Percentiles rank a stretch among this genome's conserved stretches.
These are phyloP conservation scores for Anguilla pacifica DNA, from an alignment of 2,797 vertebrate genomes.

Conservation along the genomic window DNA sequence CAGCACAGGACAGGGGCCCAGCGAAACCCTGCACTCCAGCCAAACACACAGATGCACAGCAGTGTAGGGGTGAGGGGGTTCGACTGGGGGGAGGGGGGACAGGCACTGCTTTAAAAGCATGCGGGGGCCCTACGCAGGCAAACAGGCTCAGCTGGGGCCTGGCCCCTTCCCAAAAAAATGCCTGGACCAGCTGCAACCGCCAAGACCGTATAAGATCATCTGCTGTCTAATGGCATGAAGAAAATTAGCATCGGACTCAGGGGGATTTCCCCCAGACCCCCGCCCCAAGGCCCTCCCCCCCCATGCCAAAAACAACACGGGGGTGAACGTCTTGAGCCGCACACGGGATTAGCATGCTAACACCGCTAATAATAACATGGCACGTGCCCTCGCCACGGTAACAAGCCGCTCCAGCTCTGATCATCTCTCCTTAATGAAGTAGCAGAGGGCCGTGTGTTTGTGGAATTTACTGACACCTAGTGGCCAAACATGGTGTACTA, in stretches of 20 bases:
- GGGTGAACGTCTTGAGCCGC: not conserved
- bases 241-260: not conserved
- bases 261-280: not conserved
- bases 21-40: not conserved
- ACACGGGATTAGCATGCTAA: constrained; percentile 11
- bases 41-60: not conserved
- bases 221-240: constrained; percentile 11
- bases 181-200: not conserved
- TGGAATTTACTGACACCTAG: constrained; percentile 37
- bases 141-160: no score
- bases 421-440: not conserved
- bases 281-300: no score
- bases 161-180: not conserved
- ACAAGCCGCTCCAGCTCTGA: not conserved
- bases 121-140: no score
- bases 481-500: not conserved
- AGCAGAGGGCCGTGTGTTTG: not conserved
- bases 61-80: not conserved
- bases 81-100: not conserved
- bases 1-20: not conserved
- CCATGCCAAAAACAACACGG: not conserved
- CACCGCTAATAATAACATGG: not conserved
- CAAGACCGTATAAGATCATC: not conserved
- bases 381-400: not conserved
- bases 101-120: not conserved